Conservation (phyloP, 1,140 invertebrate species). For the Reticulitermes speratus region DNA sequence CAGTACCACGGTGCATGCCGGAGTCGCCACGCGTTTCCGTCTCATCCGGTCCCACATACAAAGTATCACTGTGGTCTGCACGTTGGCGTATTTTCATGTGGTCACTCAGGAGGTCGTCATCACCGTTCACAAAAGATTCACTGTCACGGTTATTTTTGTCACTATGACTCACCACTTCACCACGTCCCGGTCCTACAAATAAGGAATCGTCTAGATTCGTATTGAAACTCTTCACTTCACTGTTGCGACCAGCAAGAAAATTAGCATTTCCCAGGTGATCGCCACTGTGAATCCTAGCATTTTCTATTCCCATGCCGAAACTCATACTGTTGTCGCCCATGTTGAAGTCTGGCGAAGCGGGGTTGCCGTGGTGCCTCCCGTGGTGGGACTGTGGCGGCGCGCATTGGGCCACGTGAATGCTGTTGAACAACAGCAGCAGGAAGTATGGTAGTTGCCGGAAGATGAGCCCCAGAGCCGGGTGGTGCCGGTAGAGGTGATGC, state of each 20-base stretch:
- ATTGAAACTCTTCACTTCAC: neutral
- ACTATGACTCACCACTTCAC: neutral
- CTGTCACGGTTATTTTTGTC: neutral
- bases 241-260: neutral
- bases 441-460: neutral
- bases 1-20: neutral
- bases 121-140: neutral
- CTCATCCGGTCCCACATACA: neutral
- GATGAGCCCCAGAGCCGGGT: neutral
- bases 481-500: neutral
- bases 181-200: neutral
- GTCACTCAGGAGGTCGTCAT: neutral
- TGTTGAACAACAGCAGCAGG: neutral
- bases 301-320: neutral
- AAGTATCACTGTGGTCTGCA: neutral
- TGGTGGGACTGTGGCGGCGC: neutral
- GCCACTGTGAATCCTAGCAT: neutral
- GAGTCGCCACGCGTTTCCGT: neutral
- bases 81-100: neutral
- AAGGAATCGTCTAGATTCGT: neutral
- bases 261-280: neutral
- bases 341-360: neutral
- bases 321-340: slow-evolving; percentile 12
- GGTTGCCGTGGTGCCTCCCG: neutral
- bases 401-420: neutral